phyloP scores from a whole-genome alignment of 2,888 invertebrate species.

The Stenodera caucasica region DNA sequence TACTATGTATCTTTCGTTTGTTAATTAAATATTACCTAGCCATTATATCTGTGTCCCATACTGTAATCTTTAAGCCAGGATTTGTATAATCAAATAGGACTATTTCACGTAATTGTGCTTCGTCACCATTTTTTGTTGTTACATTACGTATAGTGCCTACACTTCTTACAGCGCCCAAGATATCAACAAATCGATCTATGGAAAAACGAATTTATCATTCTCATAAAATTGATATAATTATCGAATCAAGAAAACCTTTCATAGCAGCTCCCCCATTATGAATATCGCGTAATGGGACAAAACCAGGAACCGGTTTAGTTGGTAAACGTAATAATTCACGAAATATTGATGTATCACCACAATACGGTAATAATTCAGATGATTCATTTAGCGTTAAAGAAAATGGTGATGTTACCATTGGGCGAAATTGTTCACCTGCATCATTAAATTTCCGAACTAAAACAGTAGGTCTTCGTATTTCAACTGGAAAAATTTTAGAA shows the following conservation, averaged over 20 bases:
- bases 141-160: constrained; percentile 66
- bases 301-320: constrained; percentile 65
- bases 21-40: constrained; percentile 55
- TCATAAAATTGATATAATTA: neutral
- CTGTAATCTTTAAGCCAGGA: constrained; percentile 62
- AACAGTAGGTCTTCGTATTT: constrained; percentile 69
- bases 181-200: constrained; percentile 61
- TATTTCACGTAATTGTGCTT: constrained; percentile 65
- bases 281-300: constrained; percentile 60
- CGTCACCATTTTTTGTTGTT: constrained; percentile 63
- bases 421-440: constrained; percentile 64
- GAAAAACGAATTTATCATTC: neutral
- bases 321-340: constrained; percentile 64
- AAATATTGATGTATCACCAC: constrained; percentile 58
- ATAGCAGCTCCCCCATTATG: constrained; percentile 53
- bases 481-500: constrained; percentile 62
- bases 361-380: constrained; percentile 64
- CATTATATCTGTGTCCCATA: constrained; percentile 75
- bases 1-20: neutral
- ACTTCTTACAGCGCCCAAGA: constrained; percentile 68
- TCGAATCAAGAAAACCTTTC: constrained; percentile 32
- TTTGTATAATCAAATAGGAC: constrained; percentile 66
- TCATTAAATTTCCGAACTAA: constrained; percentile 59
- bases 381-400: constrained; percentile 65
- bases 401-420: constrained; percentile 68